Conservation (phyloP, 1,140 invertebrate species). For the Rhagoletis zephyria region DNA sequence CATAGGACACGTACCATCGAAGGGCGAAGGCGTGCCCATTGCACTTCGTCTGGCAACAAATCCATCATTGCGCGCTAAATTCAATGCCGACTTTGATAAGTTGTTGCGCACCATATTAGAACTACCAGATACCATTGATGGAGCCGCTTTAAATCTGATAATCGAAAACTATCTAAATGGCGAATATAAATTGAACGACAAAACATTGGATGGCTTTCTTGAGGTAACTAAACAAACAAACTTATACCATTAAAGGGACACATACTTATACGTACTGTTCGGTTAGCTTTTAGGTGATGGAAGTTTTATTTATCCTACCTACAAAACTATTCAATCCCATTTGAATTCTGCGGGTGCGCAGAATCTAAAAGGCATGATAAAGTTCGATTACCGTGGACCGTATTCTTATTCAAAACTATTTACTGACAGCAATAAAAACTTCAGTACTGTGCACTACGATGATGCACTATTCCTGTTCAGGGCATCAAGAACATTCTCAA, state of each 20-base stretch:
- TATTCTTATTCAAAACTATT: conserved; percentile 61
- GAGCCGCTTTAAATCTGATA: neutral
- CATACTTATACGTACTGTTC: neutral
- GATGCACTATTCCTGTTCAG: conserved; percentile 63
- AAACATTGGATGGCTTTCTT: conserved; percentile 58
- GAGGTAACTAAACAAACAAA: conserved; percentile 58
- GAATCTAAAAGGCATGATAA: conserved; percentile 24
- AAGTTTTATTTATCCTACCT: conserved; percentile 55
- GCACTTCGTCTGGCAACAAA: conserved; percentile 46
- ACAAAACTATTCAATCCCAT: conserved; percentile 50
- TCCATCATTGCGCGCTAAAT: conserved; percentile 51
- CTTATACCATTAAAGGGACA: neutral
- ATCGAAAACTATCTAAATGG: conserved; percentile 58
- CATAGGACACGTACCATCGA: conserved; percentile 65
- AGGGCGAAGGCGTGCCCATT: conserved; percentile 62
- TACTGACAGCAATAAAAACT: conserved; percentile 26
- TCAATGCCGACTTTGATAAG: conserved; percentile 58
- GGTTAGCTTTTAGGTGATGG: conserved; percentile 54
- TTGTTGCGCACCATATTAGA: conserved; percentile 57
- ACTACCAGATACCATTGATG: conserved; percentile 37
- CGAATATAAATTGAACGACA: conserved; percentile 53
- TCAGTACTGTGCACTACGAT: conserved; percentile 64
- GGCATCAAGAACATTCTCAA: conserved; percentile 49
- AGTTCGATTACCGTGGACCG: conserved; percentile 59
- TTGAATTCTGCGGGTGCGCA: conserved; percentile 58